Percentiles rank a stretch among this genome's conserved stretches.
Conservation (phyloP, 2,113 vertebrate species). For the Odobenus rosmarus region DNA sequence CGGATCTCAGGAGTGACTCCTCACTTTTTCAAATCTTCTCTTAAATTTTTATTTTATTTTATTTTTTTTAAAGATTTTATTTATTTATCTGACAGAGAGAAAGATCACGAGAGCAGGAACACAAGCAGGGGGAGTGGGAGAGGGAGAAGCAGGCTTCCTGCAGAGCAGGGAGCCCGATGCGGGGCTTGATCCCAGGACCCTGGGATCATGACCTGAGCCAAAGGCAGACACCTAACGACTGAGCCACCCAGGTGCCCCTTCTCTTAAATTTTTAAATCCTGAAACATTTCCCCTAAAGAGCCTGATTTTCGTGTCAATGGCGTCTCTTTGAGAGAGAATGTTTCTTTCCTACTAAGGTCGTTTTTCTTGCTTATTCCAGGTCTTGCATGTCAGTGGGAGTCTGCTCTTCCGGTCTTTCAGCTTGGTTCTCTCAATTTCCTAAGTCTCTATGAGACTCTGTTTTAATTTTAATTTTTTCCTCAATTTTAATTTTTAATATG, state of each 20-base stretch:
- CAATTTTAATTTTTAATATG: neutral
- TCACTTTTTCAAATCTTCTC: neutral
- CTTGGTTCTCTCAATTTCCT: neutral
- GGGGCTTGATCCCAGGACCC: too few relatives aligned
- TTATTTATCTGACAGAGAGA: too few relatives aligned
- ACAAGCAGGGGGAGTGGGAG: too few relatives aligned
- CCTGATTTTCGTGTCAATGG: neutral
- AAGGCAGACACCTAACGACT: too few relatives aligned
- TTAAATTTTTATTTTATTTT: neutral
- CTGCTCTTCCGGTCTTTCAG: neutral
- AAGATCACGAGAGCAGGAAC: too few relatives aligned
- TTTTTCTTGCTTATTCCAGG: neutral
- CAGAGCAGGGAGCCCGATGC: too few relatives aligned
- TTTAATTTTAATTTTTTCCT: neutral
- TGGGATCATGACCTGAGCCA: too few relatives aligned
- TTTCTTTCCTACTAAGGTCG: neutral
- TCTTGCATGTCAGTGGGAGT: neutral
- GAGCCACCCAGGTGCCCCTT: neutral
- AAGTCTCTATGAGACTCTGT: neutral
- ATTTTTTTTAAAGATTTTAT: too few relatives aligned
- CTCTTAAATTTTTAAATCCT: slow-evolving; percentile 12
- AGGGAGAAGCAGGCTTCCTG: too few relatives aligned
- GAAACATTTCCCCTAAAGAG: neutral
- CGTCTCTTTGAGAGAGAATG: neutral
- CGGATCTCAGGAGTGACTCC: neutral